These are phyloP conservation scores for Sturnira hondurensis DNA, from an alignment of 2,113 vertebrate species.

Conservation along the genomic window DNA sequence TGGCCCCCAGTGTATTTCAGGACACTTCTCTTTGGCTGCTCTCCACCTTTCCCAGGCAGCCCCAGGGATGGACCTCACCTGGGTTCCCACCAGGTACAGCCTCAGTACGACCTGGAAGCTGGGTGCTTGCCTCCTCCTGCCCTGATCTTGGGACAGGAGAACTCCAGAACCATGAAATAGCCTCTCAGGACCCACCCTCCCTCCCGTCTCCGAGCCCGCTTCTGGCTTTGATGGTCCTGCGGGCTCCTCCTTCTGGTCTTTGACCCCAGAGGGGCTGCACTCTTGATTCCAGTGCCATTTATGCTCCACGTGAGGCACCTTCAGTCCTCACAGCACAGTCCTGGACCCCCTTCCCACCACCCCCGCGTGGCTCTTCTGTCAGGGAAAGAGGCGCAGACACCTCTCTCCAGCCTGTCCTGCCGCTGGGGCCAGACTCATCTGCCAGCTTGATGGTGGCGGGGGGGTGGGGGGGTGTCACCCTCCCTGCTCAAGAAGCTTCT, in stretches of 20 bases:
- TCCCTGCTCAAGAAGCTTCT: neutral
- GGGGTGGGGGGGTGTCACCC: neutral
- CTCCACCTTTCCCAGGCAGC: neutral
- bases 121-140: neutral
- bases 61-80: neutral
- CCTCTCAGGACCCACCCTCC: neutral
- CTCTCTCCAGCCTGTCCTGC: neutral
- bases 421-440: neutral
- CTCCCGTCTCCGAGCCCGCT: neutral
- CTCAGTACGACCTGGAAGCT: neutral
- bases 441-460: neutral
- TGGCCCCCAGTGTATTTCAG: neutral
- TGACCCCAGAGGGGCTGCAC: too few species aligned
- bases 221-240: neutral
- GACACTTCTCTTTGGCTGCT: neutral
- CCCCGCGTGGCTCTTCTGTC: neutral
- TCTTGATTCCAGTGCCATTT: neutral
- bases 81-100: neutral
- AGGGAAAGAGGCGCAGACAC: neutral
- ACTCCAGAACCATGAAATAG: neutral
- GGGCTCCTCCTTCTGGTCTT: neutral
- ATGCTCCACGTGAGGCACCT: neutral
- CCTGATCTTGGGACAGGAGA: neutral
- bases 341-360: neutral
- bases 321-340: neutral